Base-by-base conservation (phyloP, 2,888 invertebrate species). In the Ennomos erosarius region DNA sequence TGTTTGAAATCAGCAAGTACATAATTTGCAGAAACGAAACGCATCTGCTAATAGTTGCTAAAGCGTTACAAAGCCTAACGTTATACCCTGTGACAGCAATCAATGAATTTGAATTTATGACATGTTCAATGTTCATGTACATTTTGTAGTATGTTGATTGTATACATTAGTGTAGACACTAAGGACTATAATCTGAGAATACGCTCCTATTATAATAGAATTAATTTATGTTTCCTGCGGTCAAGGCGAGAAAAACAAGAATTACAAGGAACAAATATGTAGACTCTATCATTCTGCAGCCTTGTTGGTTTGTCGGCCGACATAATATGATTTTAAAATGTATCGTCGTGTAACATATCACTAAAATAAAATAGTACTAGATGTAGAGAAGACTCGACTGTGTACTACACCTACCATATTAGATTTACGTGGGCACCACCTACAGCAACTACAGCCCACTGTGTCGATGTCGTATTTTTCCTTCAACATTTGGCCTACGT, bases 361-460 rank as follows among this genome's bases (percentile, higher is more conserved):
- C 53, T 43, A 44, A 26, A 55, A 51, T 55, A 38, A 47, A 46
- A 47, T 43, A 26, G 55, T 43, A 78, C 75, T 74, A 79, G 74
- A 76, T 78, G 78, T 73, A 79, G 78, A 81, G 82, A 87, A 77
- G 82, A 81, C 75, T 73, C 78, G 71, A 75, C 79, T 77, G 77
- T 78, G 77, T 82, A 83, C 78, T 81, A 87, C 87, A 88, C 87
- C 85, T 85, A 89, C 88, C 77, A 79, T 75, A 75, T 82, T 74
- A 73, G 76, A 77, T 78, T 76, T 82, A 90, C 90, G 90, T 90
- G 89, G 90, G 90, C 87, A 79, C 80, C 89, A 87, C 89, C 90
- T 89, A 88, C 88, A 81, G 71, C 64, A 26, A 26, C 26, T 26
- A 67, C 87, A 80, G 74, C 90, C 91, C 89, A 91, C 90, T 79